Percentiles rank a stretch among this genome's conserved stretches.
Conservation (phyloP, 1,140 invertebrate genomes). For the Lepidurus packardi region DNA sequence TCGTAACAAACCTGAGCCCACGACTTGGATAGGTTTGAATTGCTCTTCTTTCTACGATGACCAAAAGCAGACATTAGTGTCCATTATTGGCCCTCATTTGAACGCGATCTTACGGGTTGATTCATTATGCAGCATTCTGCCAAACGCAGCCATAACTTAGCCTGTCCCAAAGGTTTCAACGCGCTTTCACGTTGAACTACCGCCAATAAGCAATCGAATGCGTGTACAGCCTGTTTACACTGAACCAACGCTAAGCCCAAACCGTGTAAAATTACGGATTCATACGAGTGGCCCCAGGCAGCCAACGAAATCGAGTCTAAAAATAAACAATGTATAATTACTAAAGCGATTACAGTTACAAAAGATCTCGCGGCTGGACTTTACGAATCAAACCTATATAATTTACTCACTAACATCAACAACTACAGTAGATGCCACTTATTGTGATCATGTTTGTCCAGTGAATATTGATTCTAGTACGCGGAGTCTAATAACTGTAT, state of each 20-base stretch:
- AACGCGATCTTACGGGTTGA: conserved; percentile 51
- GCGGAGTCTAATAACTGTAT: too few relatives aligned
- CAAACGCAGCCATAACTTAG: conserved; percentile 81
- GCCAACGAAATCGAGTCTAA: conserved; percentile 46
- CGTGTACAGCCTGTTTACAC: conserved; percentile 67
- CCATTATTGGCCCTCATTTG: conserved; percentile 26
- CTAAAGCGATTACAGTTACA: too few relatives aligned
- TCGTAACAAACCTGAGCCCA: conserved; percentile 34
- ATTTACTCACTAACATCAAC: too few relatives aligned
- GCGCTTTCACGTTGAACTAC: conserved; percentile 76
- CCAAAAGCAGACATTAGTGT: conserved; percentile 36
- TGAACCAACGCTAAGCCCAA: conserved; percentile 79
- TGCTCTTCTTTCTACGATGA: conserved; percentile 61
- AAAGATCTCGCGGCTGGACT: too few relatives aligned
- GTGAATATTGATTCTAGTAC: too few relatives aligned
- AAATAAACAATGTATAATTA: not conserved
- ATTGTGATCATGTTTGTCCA: too few relatives aligned
- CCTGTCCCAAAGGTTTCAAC: conserved; percentile 51
- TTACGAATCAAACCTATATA: too few relatives aligned
- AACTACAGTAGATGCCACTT: too few relatives aligned
- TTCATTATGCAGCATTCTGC: conserved; percentile 84
- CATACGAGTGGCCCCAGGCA: conserved; percentile 56
- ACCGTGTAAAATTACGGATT: conserved; percentile 83
- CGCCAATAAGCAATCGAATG: conserved; percentile 88
- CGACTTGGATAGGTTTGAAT: conserved; percentile 50